Percentiles rank a stretch among this genome's conserved stretches.
These are phyloP conservation scores for Urechis unicinctus DNA, from an alignment of 2,888 invertebrate genomes.

Conservation along the genomic window DNA sequence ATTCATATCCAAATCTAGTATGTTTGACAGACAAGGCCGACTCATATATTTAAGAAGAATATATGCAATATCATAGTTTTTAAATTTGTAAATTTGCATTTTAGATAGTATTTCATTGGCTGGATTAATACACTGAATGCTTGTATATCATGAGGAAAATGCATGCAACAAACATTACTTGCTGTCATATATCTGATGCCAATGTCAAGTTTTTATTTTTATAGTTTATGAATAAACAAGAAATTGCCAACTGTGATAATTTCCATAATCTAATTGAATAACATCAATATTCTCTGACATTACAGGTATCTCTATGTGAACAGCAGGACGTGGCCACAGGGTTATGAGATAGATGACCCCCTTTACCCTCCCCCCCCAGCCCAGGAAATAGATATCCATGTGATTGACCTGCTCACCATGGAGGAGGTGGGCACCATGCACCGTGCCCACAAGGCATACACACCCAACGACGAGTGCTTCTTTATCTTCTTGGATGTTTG, in stretches of 20 bases:
- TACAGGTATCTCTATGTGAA: slow-evolving; percentile 70
- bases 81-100: too few species aligned
- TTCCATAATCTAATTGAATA: background rate
- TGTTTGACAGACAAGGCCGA: too few species aligned
- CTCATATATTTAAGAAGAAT: too few species aligned
- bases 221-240: too few species aligned
- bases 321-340: slow-evolving; percentile 74
- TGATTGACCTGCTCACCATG: slow-evolving; percentile 71
- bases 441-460: slow-evolving; percentile 73
- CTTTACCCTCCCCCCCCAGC: slow-evolving; percentile 77
- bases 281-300: background rate
- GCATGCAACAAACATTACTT: too few species aligned
- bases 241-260: too few species aligned
- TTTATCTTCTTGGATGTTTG: slow-evolving; percentile 79
- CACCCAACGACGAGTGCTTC: slow-evolving; percentile 77
- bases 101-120: too few species aligned
- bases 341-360: slow-evolving; percentile 68
- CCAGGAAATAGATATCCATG: slow-evolving; percentile 79
- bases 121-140: too few species aligned
- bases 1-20: background rate
- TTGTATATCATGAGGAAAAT: too few species aligned
- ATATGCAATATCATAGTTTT: too few species aligned
- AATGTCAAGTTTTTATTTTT: too few species aligned
- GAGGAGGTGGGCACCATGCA: slow-evolving; percentile 71
- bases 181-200: too few species aligned